A percentile compares a stretch with the other conserved stretches of the same genome.
Evolutionary conservation across 2,888 invertebrate species (phyloP).

Genomic region (Zaprionus obscuricornis): DNA sequence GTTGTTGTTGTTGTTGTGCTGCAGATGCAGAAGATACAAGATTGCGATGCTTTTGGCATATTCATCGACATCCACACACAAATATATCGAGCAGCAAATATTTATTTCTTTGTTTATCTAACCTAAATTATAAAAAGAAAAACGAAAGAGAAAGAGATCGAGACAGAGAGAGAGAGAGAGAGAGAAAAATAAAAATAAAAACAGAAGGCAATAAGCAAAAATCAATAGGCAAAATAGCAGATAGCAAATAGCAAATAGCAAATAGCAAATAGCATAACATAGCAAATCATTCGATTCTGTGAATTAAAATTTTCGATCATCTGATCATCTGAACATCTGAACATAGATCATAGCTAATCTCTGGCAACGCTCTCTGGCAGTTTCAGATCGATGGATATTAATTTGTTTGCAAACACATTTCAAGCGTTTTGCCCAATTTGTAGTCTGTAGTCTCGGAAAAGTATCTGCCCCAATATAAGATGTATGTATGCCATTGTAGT

Average conservation of each 20-base stretch:
- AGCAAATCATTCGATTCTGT: neutral
- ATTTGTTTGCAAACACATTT: conserved; percentile 77
- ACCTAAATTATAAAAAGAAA: conserved; percentile 71
- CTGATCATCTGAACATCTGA: conserved; percentile 17
- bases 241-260: no score
- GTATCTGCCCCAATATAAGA: conserved; percentile 52
- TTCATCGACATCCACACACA: conserved; percentile 37
- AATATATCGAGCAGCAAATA: conserved; percentile 44
- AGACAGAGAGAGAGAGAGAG: no score
- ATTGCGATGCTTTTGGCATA: conserved; percentile 30
- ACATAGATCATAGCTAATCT: conserved; percentile 59
- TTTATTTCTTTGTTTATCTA: conserved; percentile 68
- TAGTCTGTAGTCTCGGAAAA: conserved; percentile 27
- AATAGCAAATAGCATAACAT: conserved; percentile 3
- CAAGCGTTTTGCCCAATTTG: conserved; percentile 66
- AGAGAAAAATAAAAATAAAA: no score
- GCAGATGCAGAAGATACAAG: conserved; percentile 14
- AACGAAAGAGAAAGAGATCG: no score
- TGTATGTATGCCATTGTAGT: conserved; percentile 33
- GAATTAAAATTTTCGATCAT: neutral
- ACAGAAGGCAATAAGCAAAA: no score
- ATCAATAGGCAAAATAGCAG: no score
- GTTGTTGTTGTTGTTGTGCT: no score
- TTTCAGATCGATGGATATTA: conserved; percentile 74
- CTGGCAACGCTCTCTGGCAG: conserved; percentile 45